Evolutionary conservation across 2,888 invertebrate genomes (phyloP).

Genomic region (Ctenicera cuprea): DNA sequence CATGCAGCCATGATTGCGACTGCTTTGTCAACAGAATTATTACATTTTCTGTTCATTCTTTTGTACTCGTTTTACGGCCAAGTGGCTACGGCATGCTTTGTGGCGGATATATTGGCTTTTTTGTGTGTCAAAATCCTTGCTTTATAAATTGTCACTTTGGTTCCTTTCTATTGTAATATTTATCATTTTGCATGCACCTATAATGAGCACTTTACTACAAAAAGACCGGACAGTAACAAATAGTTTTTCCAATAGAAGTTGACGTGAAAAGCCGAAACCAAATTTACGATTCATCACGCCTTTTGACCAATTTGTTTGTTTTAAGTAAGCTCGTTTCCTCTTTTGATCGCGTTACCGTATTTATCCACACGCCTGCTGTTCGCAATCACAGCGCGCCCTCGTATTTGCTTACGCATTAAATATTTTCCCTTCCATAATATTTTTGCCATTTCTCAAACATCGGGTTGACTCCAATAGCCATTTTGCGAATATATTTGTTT

Average conservation of each 20-base stretch:
- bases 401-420: constrained; percentile 21
- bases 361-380: constrained; percentile 20
- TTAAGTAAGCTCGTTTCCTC: constrained; percentile 20
- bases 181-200: constrained; percentile 10
- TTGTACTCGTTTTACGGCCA: constrained; percentile 48
- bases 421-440: constrained; percentile 4
- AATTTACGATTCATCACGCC: not conserved
- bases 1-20: constrained; percentile 33
- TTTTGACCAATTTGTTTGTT: constrained; percentile 18
- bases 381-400: constrained; percentile 13
- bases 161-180: constrained; percentile 12
- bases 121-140: constrained; percentile 36
- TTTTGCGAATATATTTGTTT: not conserved
- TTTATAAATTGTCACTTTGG: constrained; percentile 38
- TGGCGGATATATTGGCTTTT: constrained; percentile 42
- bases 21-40: constrained; percentile 51
- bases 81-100: constrained; percentile 46
- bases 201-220: constrained; percentile 7
- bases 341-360: constrained; percentile 20
- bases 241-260: not conserved
- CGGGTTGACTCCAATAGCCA: not conserved
- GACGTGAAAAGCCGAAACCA: not conserved
- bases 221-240: not conserved
- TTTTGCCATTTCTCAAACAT: constrained; percentile 2
- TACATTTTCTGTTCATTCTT: constrained; percentile 48